Conservation (phyloP, 2,113 vertebrate species). For the Uria lomvia region DNA sequence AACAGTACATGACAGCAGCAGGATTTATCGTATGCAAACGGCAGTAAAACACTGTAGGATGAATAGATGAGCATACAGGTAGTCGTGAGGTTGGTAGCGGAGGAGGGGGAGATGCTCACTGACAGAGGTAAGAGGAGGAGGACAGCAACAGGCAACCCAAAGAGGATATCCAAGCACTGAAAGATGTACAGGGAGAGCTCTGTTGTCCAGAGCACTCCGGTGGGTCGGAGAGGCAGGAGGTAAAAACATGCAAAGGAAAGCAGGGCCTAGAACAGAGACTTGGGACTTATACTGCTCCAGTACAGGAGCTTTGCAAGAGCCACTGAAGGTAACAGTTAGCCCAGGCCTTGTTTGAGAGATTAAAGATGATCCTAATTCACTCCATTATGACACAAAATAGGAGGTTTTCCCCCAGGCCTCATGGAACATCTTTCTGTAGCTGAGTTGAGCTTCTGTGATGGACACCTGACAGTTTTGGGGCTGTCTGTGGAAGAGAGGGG, state of each 20-base stretch:
- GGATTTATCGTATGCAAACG: neutral
- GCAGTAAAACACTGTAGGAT: constrained; percentile 15
- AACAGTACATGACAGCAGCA: neutral
- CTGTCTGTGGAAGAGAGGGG: neutral
- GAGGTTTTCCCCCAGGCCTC: neutral
- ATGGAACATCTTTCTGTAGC: neutral
- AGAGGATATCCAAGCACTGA: neutral
- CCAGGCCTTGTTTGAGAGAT: neutral
- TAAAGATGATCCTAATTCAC: neutral
- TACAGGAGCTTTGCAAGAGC: neutral
- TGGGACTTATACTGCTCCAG: neutral
- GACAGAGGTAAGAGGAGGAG: neutral
- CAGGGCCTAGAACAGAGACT: neutral
- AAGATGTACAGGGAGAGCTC: neutral
- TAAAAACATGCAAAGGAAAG: neutral
- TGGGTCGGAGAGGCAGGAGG: neutral
- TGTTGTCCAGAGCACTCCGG: neutral
- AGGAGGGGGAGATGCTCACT: neutral
- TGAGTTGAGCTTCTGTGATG: neutral
- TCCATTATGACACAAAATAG: neutral
- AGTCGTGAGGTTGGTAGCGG: constrained; percentile 8
- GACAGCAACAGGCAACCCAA: neutral
- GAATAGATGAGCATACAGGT: constrained; percentile 33
- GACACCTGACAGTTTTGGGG: neutral
- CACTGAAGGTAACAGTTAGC: neutral